A percentile compares a stretch with the other conserved stretches of the same genome.
Evolutionary conservation across 2,888 invertebrate species (phyloP).

Genomic region (Drosophila mercatorum): DNA sequence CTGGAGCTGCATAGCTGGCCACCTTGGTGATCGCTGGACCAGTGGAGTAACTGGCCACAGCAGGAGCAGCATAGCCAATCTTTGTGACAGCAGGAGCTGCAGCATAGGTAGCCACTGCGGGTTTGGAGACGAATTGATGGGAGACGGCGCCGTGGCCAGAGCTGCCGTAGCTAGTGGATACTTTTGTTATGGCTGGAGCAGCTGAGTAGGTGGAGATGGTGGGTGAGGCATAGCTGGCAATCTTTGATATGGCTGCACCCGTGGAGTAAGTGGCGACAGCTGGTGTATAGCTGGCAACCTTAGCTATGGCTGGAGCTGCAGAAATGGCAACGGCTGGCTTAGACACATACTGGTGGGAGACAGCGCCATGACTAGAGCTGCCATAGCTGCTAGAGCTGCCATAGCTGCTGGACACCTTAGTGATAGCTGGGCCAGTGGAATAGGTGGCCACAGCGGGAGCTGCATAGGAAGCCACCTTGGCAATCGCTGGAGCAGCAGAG

Average conservation of each 20-base stretch:
- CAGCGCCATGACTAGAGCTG: conserved; percentile 30
- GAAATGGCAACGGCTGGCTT: conserved; percentile 59
- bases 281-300: conserved; percentile 29
- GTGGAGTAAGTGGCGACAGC: conserved; percentile 67
- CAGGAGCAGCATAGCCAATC: conserved; percentile 52
- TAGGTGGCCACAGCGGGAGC: conserved; percentile 67
- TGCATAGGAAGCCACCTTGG: conserved; percentile 32
- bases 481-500: conserved; percentile 31
- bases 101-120: conserved; percentile 46
- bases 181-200: conserved; percentile 39
- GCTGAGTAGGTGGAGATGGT: conserved; percentile 53
- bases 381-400: conserved; percentile 23
- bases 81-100: conserved; percentile 49
- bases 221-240: conserved; percentile 48
- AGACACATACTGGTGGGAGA: conserved; percentile 68
- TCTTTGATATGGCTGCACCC: conserved; percentile 48
- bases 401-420: conserved; percentile 45
- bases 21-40: conserved; percentile 60
- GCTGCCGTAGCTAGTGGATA: conserved; percentile 17
- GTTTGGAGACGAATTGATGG: conserved; percentile 70
- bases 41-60: conserved; percentile 43
- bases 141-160: conserved; percentile 47
- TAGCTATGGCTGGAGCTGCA: conserved; percentile 30
- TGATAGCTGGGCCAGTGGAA: conserved; percentile 37
- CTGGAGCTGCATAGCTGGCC: conserved; percentile 64